Evolutionary conservation across 23 tunicate species (phyloP).

Genomic region (Trididemnum miniatum): DNA sequence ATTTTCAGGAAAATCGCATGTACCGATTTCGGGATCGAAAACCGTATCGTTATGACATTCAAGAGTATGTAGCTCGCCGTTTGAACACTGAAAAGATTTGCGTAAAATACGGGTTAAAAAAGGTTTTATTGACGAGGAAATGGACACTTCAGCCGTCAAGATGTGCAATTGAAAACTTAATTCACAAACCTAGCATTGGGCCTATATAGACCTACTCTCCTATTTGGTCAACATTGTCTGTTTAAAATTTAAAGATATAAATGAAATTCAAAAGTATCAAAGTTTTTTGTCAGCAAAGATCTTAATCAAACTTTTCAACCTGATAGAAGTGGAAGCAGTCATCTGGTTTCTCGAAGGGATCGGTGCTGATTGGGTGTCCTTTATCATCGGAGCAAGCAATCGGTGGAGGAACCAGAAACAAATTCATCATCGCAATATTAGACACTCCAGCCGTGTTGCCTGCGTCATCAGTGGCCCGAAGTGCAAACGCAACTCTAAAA

Average conservation of each 20-base stretch:
- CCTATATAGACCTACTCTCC: no score
- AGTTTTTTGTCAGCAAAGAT: no score
- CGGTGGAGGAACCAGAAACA: slow-evolving; percentile 26
- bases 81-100: slow-evolving; percentile 32
- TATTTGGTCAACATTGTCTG: no score
- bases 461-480: slow-evolving; percentile 18
- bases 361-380: slow-evolving; percentile 16
- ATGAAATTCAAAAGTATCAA: no score
- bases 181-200: no score
- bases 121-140: no score
- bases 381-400: slow-evolving; percentile 16
- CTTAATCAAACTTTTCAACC: no score
- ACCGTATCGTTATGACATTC: slow-evolving; percentile 13
- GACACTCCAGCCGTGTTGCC: slow-evolving; percentile 30
- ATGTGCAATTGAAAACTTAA: no score
- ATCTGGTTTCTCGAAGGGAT: slow-evolving; percentile 26
- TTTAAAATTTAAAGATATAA: no score
- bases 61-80: slow-evolving; percentile 20
- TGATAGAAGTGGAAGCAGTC: slow-evolving; percentile 28
- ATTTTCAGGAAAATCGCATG: slow-evolving; percentile 17
- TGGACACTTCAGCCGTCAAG: no score
- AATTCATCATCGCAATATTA: slow-evolving; percentile 34
- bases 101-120: no score
- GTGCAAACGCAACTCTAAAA: slow-evolving; percentile 22
- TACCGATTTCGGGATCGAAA: slow-evolving; percentile 3